Conservation (phyloP, 2,888 invertebrate genomes). For the Hedychridium roseum region DNA sequence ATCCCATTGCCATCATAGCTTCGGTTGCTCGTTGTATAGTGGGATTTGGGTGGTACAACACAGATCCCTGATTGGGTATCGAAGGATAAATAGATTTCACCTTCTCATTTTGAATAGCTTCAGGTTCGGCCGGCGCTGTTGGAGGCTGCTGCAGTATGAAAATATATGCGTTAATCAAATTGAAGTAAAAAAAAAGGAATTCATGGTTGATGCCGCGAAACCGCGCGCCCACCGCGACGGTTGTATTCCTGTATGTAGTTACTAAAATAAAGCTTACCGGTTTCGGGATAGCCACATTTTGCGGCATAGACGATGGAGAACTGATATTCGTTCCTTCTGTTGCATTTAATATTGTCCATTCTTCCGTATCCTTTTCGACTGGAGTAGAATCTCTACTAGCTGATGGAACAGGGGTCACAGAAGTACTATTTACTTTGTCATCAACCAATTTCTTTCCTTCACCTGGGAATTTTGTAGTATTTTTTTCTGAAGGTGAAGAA, state of each 20-base stretch:
- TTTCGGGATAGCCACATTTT: conserved; percentile 22
- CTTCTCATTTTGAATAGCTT: too few species aligned
- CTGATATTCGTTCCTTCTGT: conserved; percentile 18
- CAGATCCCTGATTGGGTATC: conserved; percentile 26
- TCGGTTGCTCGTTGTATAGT: conserved; percentile 73
- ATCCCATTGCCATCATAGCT: conserved; percentile 83
- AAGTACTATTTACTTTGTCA: neutral
- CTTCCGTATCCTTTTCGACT: conserved; percentile 45
- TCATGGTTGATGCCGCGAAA: too few species aligned
- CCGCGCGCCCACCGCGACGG: too few species aligned
- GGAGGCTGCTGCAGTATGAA: too few species aligned
- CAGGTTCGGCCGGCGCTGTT: conserved; percentile 14
- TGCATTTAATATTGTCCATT: conserved; percentile 55
- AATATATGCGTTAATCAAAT: too few species aligned
- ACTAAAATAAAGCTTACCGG: conserved; percentile 26
- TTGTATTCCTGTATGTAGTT: too few species aligned
- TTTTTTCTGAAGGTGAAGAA: conserved; percentile 56
- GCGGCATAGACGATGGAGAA: conserved; percentile 7
- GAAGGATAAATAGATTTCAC: conserved; percentile 40
- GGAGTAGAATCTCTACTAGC: neutral
- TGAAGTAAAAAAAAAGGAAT: too few species aligned
- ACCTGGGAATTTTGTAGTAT: conserved; percentile 22
- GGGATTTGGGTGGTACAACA: conserved; percentile 63
- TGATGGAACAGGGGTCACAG: neutral
- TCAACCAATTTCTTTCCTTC: conserved; percentile 18